These are phyloP conservation scores for Triplophysa siluroides DNA, from an alignment of 2,113 vertebrate species.

Conservation along the genomic window DNA sequence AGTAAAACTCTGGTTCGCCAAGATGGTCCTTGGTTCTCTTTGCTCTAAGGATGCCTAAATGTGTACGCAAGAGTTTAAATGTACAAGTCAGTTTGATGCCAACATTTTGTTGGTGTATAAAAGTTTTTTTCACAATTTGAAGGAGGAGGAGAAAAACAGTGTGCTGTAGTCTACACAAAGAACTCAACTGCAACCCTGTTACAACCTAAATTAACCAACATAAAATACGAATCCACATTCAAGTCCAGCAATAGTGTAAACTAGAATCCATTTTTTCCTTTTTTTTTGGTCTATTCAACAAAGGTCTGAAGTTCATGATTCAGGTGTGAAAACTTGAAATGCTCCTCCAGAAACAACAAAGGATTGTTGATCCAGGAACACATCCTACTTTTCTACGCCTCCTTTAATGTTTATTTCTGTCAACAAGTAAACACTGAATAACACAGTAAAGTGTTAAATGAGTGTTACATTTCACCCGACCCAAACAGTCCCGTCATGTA, in stretches of 20 bases:
- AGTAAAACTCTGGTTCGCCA: no score
- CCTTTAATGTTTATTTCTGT: constrained; percentile 22
- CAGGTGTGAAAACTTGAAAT: not conserved
- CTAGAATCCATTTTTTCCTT: no score
- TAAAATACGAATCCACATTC: not conserved
- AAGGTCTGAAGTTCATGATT: not conserved
- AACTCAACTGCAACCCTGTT: no score
- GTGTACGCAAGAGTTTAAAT: no score
- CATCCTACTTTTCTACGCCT: constrained; percentile 4
- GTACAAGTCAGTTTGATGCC: no score
- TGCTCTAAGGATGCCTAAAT: no score
- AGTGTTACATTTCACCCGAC: constrained; percentile 9
- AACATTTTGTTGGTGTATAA: no score
- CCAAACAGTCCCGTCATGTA: not conserved
- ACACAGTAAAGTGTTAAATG: constrained; percentile 24
- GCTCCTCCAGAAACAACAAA: not conserved
- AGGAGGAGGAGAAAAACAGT: no score
- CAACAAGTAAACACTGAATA: constrained; percentile 33
- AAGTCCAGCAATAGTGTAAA: not conserved
- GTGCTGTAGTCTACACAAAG: no score
- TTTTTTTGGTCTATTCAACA: not conserved
- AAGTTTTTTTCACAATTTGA: no score
- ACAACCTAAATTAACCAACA: not conserved
- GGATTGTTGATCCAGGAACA: not conserved
- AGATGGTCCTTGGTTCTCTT: no score